phyloP scores from a whole-genome alignment of 2,797 vertebrate genomes.

The Sebastes wilsoni region DNA sequence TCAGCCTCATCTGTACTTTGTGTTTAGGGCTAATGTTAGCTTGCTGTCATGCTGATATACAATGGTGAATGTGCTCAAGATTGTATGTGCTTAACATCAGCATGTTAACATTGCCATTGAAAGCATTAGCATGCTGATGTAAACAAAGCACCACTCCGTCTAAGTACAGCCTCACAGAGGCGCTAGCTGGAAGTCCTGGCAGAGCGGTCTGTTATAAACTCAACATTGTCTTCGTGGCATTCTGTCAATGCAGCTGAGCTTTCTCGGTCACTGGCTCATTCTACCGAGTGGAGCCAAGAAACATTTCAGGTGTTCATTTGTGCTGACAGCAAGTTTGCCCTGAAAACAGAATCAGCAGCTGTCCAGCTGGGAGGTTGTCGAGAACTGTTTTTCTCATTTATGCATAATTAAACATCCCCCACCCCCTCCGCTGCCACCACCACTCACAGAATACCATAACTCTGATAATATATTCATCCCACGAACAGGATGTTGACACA shows the following conservation, averaged over 20 bases:
- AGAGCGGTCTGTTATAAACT: not conserved
- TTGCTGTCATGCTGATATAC: not conserved
- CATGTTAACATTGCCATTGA: not conserved
- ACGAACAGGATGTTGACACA: not conserved
- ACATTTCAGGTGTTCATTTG: slow-evolving; percentile 41
- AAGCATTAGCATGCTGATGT: not conserved
- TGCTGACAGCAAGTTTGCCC: slow-evolving; percentile 37
- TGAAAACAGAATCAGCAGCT: slow-evolving; percentile 43
- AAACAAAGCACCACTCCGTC: not conserved
- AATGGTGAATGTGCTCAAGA: not conserved
- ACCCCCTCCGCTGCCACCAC: not conserved
- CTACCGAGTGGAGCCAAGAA: slow-evolving; percentile 16
- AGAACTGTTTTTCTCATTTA: slow-evolving; percentile 51
- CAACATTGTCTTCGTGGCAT: not conserved
- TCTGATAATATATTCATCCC: not conserved
- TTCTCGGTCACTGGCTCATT: slow-evolving; percentile 34
- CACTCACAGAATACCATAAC: slow-evolving; percentile 1
- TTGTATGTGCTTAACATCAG: not conserved
- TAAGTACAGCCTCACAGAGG: not conserved
- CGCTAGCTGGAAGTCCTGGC: not conserved
- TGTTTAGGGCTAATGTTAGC: not conserved
- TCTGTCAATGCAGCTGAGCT: not conserved
- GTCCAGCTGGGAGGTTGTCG: slow-evolving; percentile 60
- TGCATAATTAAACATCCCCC: slow-evolving; percentile 55
- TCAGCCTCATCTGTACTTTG: not conserved